Base-by-base conservation (phyloP, 2,113 vertebrate genomes). In the Phylloscopus trochilus region DNA sequence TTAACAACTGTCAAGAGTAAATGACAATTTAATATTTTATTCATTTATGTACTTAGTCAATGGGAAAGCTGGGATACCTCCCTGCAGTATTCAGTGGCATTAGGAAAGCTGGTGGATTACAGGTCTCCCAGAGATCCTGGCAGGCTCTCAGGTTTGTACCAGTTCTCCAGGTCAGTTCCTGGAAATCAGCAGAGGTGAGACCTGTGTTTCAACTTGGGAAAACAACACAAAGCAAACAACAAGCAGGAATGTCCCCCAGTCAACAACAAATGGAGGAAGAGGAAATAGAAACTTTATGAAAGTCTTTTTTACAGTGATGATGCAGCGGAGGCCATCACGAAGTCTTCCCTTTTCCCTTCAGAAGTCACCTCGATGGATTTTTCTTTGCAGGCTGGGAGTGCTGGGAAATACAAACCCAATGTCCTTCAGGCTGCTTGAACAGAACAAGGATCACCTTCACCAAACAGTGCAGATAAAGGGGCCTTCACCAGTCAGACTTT, bases 381-480 rank as follows among this genome's bases (percentile, higher is more conserved):
- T 73, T 47, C 28, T 87, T 75, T 66, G 51, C 35, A 77, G 62
- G 23, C 35, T 93, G 68, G 11, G 31, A 30, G 46, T 8, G 28
- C 37, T 89, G 82, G 70, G 67, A 72, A 93, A 81, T 11, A 59
- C 60, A 33, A 78, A 86, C 9, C 22, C 4, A 2, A 3, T 4
- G 89, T 70, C 94, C 93, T 93, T 95, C 70, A 33, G 89, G 46
- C 46, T 91, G 87, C 87, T 85, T 79, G 78, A 82, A 68, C 20
- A 76, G 87, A 92, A 28, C 91, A 81, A 80, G 93, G 72, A 86
- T 95, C 92, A 92, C 35, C 76, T 75, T 93, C 77, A 20, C 81
- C 92, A 96, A 96, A 96, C 88, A 96, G 68, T 64, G 68, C 52
- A 83, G 93, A 95, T 96, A 94, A 94, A 93, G 83, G 55, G 70